Percentiles rank a stretch among this genome's conserved stretches.
Conservation (phyloP, 1,140 invertebrate species). For the Argopecten irradians region DNA sequence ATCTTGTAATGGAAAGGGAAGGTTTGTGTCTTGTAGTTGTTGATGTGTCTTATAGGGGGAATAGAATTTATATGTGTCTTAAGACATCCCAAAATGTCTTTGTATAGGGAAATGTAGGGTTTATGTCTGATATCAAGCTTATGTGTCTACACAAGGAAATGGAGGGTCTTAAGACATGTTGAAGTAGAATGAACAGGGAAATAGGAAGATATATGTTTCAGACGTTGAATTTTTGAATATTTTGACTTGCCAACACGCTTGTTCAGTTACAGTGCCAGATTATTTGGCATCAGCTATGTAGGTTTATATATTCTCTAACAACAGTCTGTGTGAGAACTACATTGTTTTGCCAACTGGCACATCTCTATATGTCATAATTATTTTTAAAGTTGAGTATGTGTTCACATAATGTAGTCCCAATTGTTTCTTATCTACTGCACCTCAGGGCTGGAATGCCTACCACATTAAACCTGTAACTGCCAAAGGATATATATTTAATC, state of each 20-base stretch:
- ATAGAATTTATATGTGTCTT: background rate
- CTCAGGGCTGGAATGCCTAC: background rate
- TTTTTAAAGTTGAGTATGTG: background rate
- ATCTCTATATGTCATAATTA: background rate
- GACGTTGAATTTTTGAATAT: background rate
- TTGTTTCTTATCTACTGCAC: background rate
- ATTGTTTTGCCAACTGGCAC: constrained; percentile 1
- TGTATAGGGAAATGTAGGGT: background rate
- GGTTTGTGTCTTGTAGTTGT: background rate
- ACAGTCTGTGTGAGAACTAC: background rate
- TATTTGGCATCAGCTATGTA: background rate
- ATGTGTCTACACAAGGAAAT: background rate
- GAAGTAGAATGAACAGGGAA: background rate
- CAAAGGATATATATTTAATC: background rate
- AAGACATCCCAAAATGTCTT: background rate
- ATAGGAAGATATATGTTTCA: background rate
- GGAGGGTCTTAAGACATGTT: background rate
- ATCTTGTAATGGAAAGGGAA: too few species aligned
- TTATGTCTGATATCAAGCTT: background rate
- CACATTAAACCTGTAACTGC: background rate
- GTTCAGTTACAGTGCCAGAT: background rate
- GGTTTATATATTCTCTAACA: background rate
- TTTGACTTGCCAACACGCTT: background rate
- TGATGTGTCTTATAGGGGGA: background rate
- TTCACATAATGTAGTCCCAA: background rate